Percentiles rank a stretch among this genome's conserved stretches.
phyloP scores from a whole-genome alignment of 2,888 invertebrate species.

The Thymelicus lineola region DNA sequence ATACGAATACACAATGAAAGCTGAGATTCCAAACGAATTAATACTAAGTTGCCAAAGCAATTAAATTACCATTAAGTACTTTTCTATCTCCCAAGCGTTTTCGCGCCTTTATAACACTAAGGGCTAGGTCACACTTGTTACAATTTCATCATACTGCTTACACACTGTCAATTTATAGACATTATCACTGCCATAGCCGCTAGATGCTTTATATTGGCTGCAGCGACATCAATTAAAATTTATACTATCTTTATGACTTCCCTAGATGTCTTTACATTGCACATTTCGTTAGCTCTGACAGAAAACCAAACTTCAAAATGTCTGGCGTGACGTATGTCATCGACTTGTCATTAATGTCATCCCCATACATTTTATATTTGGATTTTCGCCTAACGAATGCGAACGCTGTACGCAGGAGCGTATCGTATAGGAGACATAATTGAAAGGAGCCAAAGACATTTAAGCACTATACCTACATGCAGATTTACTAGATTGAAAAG shows the following conservation, averaged over 20 bases:
- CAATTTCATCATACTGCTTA: not conserved
- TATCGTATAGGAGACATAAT: not conserved
- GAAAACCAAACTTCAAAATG: not conserved
- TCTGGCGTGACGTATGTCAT: not conserved
- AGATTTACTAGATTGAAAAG: conserved; percentile 35
- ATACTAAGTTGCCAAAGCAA: conserved; percentile 37
- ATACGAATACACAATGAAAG: conserved; percentile 42
- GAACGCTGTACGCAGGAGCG: not conserved
- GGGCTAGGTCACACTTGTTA: not conserved
- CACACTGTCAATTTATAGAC: too few species aligned
- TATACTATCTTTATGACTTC: not conserved
- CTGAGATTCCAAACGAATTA: conserved; percentile 48
- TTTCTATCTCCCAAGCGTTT: conserved; percentile 51
- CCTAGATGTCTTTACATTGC: not conserved
- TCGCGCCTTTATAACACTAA: conserved; percentile 41
- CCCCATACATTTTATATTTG: not conserved
- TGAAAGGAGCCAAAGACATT: not conserved
- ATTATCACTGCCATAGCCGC: too few species aligned
- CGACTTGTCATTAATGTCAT: not conserved
- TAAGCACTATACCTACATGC: conserved; percentile 18
- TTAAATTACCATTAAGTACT: conserved; percentile 51
- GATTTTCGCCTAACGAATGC: not conserved
- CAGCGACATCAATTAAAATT: not conserved
- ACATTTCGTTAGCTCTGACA: too few species aligned
- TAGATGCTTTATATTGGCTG: not conserved